These are phyloP conservation scores for Mechanitis messenoides DNA, from an alignment of 2,888 invertebrate genomes.

Conservation along the genomic window DNA sequence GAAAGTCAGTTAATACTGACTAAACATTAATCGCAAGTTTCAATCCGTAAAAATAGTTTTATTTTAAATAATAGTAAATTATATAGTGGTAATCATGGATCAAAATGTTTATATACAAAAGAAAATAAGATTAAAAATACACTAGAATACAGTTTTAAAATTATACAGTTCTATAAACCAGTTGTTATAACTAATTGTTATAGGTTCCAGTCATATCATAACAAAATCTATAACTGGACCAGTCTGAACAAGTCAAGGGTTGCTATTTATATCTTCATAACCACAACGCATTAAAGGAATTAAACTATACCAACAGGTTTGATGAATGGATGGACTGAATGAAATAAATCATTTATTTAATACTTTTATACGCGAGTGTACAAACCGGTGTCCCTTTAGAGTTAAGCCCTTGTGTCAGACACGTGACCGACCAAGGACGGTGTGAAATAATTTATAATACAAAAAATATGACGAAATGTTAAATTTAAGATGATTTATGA, in stretches of 20 bases:
- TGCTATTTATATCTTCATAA: slow-evolving; percentile 32
- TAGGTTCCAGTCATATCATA: not conserved
- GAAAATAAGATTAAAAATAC: too few species aligned
- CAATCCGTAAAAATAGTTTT: too few species aligned
- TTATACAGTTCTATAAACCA: too few species aligned
- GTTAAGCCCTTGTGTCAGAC: slow-evolving; percentile 8
- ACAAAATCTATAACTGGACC: not conserved
- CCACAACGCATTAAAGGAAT: slow-evolving; percentile 30
- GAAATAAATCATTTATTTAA: slow-evolving; percentile 14
- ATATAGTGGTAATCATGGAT: too few species aligned
- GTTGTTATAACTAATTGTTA: too few species aligned
- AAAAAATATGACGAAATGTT: not conserved
- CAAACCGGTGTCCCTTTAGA: slow-evolving; percentile 8
- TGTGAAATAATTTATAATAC: slow-evolving; percentile 4
- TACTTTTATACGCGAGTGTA: slow-evolving; percentile 11
- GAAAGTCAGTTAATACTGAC: too few species aligned
- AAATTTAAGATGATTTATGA: not conserved
- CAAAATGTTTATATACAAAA: too few species aligned
- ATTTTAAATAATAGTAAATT: too few species aligned
- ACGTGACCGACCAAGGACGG: slow-evolving; percentile 20
- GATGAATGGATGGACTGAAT: slow-evolving; percentile 14
- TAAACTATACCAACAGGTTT: slow-evolving; percentile 29
- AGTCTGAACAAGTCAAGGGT: slow-evolving; percentile 24
- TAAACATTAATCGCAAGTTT: too few species aligned
- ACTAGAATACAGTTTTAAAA: too few species aligned